Base-by-base conservation (phyloP, 2,888 invertebrate species). In the Sisyra terminalis region DNA sequence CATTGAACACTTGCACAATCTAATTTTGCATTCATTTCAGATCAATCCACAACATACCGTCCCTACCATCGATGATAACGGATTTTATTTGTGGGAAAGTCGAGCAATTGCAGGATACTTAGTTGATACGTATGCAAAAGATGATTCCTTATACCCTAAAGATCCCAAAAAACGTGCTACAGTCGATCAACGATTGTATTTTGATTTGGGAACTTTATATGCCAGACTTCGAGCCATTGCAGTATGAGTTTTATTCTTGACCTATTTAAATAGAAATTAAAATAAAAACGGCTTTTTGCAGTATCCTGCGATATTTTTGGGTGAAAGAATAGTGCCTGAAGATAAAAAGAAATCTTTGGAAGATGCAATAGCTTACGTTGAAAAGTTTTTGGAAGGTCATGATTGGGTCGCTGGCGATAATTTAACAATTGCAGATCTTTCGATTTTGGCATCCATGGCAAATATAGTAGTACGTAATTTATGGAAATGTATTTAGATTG, bases 41-140 rank as follows among this genome's bases (percentile, higher is more conserved):
- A 64, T 75, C 36, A 78, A 78, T 56, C 76, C 76, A 4, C 77
- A 77, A 53, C 77, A 78, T 55, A 70, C 70, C 45, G 61, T 81
- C 3, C 80, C 80, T 7, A 78, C 79, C 7, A 60, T 81, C 44
- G 71, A 73, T 16, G 80, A 80, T 54, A 67, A 73, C 44, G 77
- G 75, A 9, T 75, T 77, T 53, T 56, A 67, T 10, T 47, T 80
- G 39, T 78, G 77, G 75, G 80, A 80, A 55, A 76, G 77, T 50
- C 67, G 73, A 30, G 77, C 78, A 7, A 78, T 78, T 46, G 66
- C 70, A 3, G 59, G 67, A 38, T 80, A 79, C 55, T 62, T 79
- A 47, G 73, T 69, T 1, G 68, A 69, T 47, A 68, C 70, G 46
- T 78, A 73, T 55, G 72, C 66, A 1, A 72, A 70, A 53, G 68